Conservation (phyloP, 2,113 vertebrate species). For the Gymnobelideus leadbeateri region DNA sequence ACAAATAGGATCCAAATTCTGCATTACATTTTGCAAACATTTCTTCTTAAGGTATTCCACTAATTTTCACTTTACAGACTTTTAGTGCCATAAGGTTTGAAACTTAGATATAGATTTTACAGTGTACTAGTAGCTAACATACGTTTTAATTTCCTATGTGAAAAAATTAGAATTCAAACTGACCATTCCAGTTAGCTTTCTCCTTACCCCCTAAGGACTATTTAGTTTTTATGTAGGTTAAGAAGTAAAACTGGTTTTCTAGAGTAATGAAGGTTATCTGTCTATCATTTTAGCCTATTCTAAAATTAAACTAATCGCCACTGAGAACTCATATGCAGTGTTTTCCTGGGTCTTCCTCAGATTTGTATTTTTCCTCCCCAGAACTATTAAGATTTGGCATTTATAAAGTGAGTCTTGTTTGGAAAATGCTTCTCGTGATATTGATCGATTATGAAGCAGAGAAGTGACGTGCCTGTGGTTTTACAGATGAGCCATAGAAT, state of each 20-base stretch:
- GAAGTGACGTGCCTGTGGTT: conserved; percentile 40
- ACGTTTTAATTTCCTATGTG: conserved; percentile 61
- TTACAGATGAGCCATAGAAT: conserved; percentile 18
- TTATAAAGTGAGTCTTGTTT: conserved; percentile 20
- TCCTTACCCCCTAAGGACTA: conserved; percentile 53
- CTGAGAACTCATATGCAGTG: background rate
- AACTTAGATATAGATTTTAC: conserved; percentile 37
- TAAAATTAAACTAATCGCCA: conserved; percentile 53
- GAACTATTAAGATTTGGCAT: conserved; percentile 53
- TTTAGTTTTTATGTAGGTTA: conserved; percentile 65
- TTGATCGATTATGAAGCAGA: conserved; percentile 54
- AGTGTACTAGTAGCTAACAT: conserved; percentile 27
- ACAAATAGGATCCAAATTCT: conserved; percentile 37
- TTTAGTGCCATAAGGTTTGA: background rate
- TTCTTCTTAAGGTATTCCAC: conserved; percentile 16
- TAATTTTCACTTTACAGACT: conserved; percentile 14
- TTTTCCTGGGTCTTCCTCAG: conserved; percentile 50
- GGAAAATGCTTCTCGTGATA: conserved; percentile 39
- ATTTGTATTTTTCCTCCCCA: conserved; percentile 33
- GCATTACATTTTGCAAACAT: background rate
- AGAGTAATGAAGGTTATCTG: conserved; percentile 58
- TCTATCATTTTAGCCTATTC: conserved; percentile 52
- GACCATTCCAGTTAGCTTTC: conserved; percentile 49
- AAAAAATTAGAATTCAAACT: conserved; percentile 63
- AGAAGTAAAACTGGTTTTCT: conserved; percentile 54